Evolutionary conservation across 1,140 invertebrate species (phyloP).

Genomic region (Sarcophaga bullata): DNA sequence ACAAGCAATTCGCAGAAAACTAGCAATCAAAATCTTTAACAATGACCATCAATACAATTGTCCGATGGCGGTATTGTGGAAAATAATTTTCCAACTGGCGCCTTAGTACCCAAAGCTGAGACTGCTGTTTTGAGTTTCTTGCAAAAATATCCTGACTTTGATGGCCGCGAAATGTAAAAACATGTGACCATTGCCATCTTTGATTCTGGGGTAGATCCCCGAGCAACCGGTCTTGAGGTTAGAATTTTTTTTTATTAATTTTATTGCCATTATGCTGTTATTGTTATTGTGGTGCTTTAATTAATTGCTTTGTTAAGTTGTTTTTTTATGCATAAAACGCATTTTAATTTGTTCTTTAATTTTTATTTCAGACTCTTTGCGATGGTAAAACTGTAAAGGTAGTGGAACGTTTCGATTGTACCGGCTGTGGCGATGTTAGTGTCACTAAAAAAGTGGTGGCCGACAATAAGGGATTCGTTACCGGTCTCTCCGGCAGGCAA

Average conservation of each 20-base stretch:
- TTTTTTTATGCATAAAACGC: neutral
- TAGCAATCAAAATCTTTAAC: conserved; percentile 19
- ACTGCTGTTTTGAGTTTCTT: conserved; percentile 90
- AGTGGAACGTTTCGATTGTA: conserved; percentile 94
- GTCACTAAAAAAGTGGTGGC: conserved; percentile 85
- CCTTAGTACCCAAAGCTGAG: conserved; percentile 94
- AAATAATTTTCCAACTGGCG: conserved; percentile 82
- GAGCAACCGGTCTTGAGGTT: conserved; percentile 93
- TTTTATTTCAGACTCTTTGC: conserved; percentile 73
- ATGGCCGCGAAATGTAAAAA: conserved; percentile 94
- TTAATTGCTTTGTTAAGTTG: neutral
- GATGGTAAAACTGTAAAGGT: conserved; percentile 86
- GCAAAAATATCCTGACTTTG: conserved; percentile 90
- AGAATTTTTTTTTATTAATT: conserved; percentile 50
- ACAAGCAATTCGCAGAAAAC: neutral
- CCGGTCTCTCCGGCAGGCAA: conserved; percentile 87
- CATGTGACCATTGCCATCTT: conserved; percentile 93
- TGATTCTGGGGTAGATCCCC: conserved; percentile 97
- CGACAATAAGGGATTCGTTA: conserved; percentile 77
- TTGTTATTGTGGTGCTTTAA: conserved; percentile 14
- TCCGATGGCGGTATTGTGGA: conserved; percentile 70
- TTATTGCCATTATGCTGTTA: neutral
- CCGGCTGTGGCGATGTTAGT: conserved; percentile 93
- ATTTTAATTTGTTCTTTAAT: neutral
- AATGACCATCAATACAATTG: conserved; percentile 45